Conservation (phyloP, 1,140 invertebrate species). For the Drosophila ercepeae region DNA sequence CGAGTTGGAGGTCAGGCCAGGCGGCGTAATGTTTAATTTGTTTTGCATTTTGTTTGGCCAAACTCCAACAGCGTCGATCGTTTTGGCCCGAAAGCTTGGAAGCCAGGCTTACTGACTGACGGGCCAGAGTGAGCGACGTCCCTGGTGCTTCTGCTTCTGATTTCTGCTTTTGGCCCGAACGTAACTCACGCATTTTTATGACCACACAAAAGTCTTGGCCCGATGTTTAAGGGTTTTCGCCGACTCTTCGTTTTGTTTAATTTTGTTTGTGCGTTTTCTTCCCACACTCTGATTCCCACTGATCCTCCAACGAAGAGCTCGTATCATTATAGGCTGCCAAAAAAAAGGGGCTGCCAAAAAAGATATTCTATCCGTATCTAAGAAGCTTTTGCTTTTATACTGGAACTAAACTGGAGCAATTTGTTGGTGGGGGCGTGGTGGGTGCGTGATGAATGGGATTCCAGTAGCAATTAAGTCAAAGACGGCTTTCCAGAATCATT, state of each 20-base stretch:
- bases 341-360: background rate
- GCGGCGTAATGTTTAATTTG: slow-evolving; percentile 64
- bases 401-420: slow-evolving; percentile 46
- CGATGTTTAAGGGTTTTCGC: slow-evolving; percentile 45
- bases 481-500: no score
- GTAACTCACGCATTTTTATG: slow-evolving; percentile 76
- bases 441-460: slow-evolving; percentile 22
- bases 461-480: slow-evolving; percentile 18
- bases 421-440: slow-evolving; percentile 5
- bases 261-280: slow-evolving; percentile 48
- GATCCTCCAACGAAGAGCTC: slow-evolving; percentile 43
- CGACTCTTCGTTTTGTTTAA: slow-evolving; percentile 20
- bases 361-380: slow-evolving; percentile 33
- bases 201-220: slow-evolving; percentile 62
- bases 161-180: slow-evolving; percentile 40
- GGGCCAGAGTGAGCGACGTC: slow-evolving; percentile 37
- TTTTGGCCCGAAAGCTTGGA: slow-evolving; percentile 9
- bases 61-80: slow-evolving; percentile 46
- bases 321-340: background rate
- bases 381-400: slow-evolving; percentile 43
- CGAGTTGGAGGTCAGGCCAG: slow-evolving; percentile 37
- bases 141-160: slow-evolving; percentile 32
- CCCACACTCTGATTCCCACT: slow-evolving; percentile 59
- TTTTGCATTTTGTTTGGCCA: slow-evolving; percentile 75
- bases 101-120: slow-evolving; percentile 26